Evolutionary conservation across 2,797 vertebrate genomes (phyloP), one percentile per base, ranked within the genome.

Genomic region (Schizopygopsis malacanthus): DNA sequence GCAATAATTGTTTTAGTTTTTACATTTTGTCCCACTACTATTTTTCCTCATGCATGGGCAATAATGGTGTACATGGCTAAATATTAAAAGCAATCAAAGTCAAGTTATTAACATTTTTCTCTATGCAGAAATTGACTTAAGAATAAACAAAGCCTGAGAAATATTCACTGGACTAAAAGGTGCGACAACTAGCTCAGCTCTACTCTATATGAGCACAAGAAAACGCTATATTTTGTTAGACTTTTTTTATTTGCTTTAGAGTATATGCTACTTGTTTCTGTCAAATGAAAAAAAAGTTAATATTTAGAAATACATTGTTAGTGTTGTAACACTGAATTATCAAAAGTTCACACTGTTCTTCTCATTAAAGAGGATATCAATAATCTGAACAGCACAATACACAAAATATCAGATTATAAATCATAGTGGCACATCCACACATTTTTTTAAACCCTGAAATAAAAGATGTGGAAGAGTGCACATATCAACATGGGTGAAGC

Each of bases 371-470:
- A 43, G 22, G 33, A 79, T 45, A 78, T 43, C 56, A 25, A 61
- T 52, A 28, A 43, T 65, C 70, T 85, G 33, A 63, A 75, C 90
- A 25, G 67, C 86, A 61, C 81, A 82, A 86, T 86, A 84, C 72
- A 76, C 73, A 69, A 43, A 22, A 73, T 54, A 47, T 54, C 50
- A 79, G 85, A 85, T 73, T 54, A 88, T 79, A 71, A 52, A 86
- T 90, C 87, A 89, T 79, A 78, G 70, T 88, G 81, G 82, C 82
- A 91, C 81, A 85, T 90, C 52, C 20, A 63, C 39, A 67, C 13
- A 75, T 72, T n/a, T 70, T 63, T 79, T 47, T 45, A 79, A 69
- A 63, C 79, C 79, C 85, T 90, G 85, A 87, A 87, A 69, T 39
- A 63, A 73, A 59, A 80, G 45, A 54, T 86, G 83, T 81, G 63